phyloP scores from a whole-genome alignment of 2,113 vertebrate genomes.

The Abramis brama region DNA sequence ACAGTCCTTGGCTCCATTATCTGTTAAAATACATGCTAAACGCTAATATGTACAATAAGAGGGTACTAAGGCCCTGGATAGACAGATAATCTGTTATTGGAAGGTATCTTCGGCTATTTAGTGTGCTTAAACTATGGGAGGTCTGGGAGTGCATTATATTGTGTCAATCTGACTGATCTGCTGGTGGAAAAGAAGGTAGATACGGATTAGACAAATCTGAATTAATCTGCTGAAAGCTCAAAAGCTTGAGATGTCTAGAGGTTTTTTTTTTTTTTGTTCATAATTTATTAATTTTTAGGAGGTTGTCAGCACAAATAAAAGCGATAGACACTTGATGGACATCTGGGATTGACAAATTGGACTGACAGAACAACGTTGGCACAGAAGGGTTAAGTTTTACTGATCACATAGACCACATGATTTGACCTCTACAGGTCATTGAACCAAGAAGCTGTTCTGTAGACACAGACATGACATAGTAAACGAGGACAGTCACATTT shows the following conservation, averaged over 20 bases:
- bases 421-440: conserved; percentile 13
- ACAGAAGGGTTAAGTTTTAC: conserved; percentile 5
- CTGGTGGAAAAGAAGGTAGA: conserved; percentile 46
- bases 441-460: too few species aligned
- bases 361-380: background rate
- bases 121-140: conserved; percentile 41
- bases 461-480: too few species aligned
- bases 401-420: conserved; percentile 22
- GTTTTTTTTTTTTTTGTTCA: background rate
- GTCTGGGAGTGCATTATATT: conserved; percentile 38
- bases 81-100: conserved; percentile 52
- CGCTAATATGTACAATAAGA: conserved; percentile 46
- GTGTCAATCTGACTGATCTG: conserved; percentile 51
- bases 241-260: conserved; percentile 36
- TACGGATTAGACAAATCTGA: conserved; percentile 54
- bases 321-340: background rate
- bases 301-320: background rate
- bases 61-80: conserved; percentile 32
- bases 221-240: conserved; percentile 42
- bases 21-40: conserved; percentile 12
- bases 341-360: background rate
- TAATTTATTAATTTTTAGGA: background rate
- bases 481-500: background rate
- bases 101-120: conserved; percentile 54
- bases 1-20: conserved; percentile 37